phyloP scores from a whole-genome alignment of 2,888 invertebrate species.

The Parapristionchus giblindavisi region DNA sequence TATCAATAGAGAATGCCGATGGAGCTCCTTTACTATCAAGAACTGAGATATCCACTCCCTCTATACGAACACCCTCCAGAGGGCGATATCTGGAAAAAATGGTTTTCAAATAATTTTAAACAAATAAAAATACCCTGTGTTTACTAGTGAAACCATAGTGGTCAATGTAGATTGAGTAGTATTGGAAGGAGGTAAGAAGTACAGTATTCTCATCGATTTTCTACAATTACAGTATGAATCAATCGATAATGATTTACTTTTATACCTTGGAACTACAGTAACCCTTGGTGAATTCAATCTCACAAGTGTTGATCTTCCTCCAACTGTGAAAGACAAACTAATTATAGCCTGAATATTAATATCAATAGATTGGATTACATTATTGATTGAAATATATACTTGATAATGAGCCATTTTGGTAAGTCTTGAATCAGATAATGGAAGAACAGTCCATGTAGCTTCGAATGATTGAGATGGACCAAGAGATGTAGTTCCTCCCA shows the following conservation, averaged over 20 bases:
- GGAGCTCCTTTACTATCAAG: neutral
- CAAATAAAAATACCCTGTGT: neutral
- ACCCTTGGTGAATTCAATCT: constrained; percentile 3
- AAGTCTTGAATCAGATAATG: constrained; percentile 11
- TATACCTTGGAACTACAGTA: neutral
- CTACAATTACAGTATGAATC: neutral
- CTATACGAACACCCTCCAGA: neutral
- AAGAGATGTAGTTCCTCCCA: constrained; percentile 24
- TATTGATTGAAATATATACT: neutral
- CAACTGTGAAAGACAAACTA: constrained; percentile 8
- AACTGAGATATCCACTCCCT: constrained; percentile 6
- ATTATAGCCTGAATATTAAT: constrained; percentile 31
- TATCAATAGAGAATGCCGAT: constrained; percentile 3
- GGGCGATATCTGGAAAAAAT: constrained; percentile 27
- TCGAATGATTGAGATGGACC: constrained; percentile 33
- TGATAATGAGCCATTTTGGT: constrained; percentile 26
- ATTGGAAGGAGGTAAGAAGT: neutral
- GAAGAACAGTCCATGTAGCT: constrained; percentile 33
- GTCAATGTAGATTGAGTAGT: neutral
- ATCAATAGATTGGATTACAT: too few species aligned
- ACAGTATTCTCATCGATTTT: neutral
- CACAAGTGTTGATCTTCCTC: constrained; percentile 25
- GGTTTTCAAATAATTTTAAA: too few species aligned
- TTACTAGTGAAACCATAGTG: neutral
- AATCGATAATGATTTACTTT: neutral